Percentiles rank a stretch among this genome's conserved stretches.
These are phyloP conservation scores for Echeneis naucrates DNA, from an alignment of 2,797 vertebrate species.

Conservation along the genomic window DNA sequence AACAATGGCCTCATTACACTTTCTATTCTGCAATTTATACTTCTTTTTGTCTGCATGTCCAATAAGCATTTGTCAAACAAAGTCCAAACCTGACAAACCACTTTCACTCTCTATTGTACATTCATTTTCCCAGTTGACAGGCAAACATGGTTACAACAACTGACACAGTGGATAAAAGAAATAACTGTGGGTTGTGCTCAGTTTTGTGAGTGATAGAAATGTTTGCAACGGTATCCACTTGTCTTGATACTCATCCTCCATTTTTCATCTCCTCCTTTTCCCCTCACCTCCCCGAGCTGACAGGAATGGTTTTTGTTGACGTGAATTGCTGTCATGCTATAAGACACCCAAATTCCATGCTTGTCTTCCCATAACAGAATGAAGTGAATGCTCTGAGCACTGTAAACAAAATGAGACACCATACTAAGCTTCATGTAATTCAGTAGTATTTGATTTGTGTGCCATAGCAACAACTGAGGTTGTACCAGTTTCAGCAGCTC, in stretches of 20 bases:
- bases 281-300: constrained; percentile 55
- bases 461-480: constrained; percentile 20
- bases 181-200: constrained; percentile 10
- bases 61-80: constrained; percentile 32
- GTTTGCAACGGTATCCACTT: constrained; percentile 62
- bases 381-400: constrained; percentile 55
- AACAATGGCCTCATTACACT: neutral
- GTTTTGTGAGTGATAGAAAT: constrained; percentile 66
- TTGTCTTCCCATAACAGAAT: constrained; percentile 58
- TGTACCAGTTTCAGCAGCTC: constrained; percentile 12
- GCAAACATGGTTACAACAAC: constrained; percentile 50
- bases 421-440: constrained; percentile 53
- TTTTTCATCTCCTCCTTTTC: constrained; percentile 55
- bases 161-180: constrained; percentile 33
- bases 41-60: neutral
- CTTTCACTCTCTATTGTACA: constrained; percentile 25
- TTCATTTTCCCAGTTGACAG: constrained; percentile 44
- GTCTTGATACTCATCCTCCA: constrained; percentile 59
- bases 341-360: constrained; percentile 46
- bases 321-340: constrained; percentile 56
- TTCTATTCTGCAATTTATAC: neutral
- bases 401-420: constrained; percentile 51
- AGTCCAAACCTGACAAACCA: constrained; percentile 32
- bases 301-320: constrained; percentile 64
- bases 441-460: constrained; percentile 30